Base-by-base conservation (phyloP, 2,888 invertebrate genomes). In the Syrphus vitripennis region DNA sequence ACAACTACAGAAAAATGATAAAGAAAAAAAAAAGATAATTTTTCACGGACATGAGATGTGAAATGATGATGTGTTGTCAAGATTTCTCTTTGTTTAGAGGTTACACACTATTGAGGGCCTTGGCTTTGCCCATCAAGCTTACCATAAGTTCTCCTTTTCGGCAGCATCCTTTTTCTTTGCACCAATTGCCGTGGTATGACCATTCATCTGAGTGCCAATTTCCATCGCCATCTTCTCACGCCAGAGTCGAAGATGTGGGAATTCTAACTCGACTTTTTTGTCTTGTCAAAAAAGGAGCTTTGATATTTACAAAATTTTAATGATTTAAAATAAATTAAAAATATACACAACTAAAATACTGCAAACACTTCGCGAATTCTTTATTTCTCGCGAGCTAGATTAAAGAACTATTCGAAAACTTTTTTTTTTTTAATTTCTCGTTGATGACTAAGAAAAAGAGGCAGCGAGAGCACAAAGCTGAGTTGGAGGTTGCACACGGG, bases 71-170 rank as follows among this genome's bases (percentile, higher is more conserved):
- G 65, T 67, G 34, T 72, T 48, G 59, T 48, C 16, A 40, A 75
- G 69, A 48, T 57, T 40, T 26, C 48, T 61, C 65, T 59, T 42
- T 65, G 40, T 70, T 76, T 53, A 31, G 24, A n/a, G 45, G 42
- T 53, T 53, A 61, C 61, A 57, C 26, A 61, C n/a, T 19, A 59
- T 14, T 21, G 6, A 7, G 59, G 57, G 37, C 59, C 19, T 65
- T 45, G 45, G 16, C 45, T 61, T 19, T 59, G 34, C 7, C n/a
- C n/a, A n/a, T 50, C 9, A 9, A 16, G 69, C 86, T 82, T 37
- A 92, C 91, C 91, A 91, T 79, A 91, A 89, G 83, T 91, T 91
- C 88, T 92, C 91, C 88, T 91, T 91, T 79, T 91, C 91, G 50
- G 88, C 90, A 87, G 91, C 90, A 90, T 91, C 91, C 90, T 91